phyloP scores from a whole-genome alignment of 2,797 vertebrate genomes.

The Carapus acus region DNA sequence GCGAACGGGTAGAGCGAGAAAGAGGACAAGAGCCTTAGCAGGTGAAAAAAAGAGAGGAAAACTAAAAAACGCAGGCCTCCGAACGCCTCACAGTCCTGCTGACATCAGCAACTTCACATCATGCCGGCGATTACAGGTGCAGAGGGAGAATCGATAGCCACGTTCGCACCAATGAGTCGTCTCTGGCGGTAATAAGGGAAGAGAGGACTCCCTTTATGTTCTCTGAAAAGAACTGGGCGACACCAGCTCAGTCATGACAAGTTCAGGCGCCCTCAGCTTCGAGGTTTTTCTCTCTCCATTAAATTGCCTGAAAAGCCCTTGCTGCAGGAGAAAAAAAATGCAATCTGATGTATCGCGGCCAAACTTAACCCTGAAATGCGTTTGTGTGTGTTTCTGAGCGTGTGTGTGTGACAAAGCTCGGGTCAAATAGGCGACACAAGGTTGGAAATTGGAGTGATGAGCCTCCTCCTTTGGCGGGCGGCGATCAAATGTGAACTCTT shows the following conservation, averaged over 20 bases:
- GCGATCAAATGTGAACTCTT: constrained; percentile 17
- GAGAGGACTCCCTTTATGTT: background rate
- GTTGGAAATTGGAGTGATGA: constrained; percentile 9
- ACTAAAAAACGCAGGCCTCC: too few species aligned
- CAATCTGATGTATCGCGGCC: background rate
- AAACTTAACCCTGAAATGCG: background rate
- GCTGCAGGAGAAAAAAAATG: too few species aligned
- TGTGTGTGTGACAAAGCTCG: constrained; percentile 10
- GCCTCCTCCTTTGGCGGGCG: constrained; percentile 13
- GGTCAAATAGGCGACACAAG: constrained; percentile 16
- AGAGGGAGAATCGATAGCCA: constrained; percentile 6
- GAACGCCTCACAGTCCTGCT: background rate
- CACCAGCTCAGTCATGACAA: constrained; percentile 9
- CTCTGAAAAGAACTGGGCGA: constrained; percentile 1
- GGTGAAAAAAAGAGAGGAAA: too few species aligned
- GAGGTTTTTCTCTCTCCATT: constrained; percentile 22
- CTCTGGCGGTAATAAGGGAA: too few species aligned
- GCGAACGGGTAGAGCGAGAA: too few species aligned
- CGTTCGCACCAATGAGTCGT: background rate
- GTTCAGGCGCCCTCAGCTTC: constrained; percentile 7
- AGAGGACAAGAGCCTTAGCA: too few species aligned
- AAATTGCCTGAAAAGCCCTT: constrained; percentile 3
- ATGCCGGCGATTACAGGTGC: constrained; percentile 1
- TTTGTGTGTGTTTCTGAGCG: too few species aligned
- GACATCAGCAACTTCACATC: background rate